phyloP scores from a whole-genome alignment of 2,113 vertebrate species.

The Hemiprocne comata region DNA sequence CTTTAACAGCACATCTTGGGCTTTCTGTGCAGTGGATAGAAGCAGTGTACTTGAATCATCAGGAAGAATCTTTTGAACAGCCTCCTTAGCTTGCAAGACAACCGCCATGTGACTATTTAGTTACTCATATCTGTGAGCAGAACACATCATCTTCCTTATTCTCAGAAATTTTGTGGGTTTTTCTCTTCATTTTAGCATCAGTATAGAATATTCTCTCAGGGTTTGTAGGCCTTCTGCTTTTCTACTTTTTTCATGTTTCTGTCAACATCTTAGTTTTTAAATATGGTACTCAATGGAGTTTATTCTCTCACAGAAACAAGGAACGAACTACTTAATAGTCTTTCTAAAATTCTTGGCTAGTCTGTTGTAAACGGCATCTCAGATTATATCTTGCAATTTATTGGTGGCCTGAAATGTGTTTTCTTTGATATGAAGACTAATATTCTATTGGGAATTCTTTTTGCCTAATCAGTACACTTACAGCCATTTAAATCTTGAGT shows the following conservation, averaged over 20 bases:
- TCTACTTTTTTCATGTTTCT: background rate
- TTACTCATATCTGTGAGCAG: slow-evolving; percentile 15
- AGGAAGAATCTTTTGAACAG: background rate
- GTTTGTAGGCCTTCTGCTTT: background rate
- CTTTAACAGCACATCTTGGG: background rate
- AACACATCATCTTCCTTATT: background rate
- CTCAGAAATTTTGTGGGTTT: background rate
- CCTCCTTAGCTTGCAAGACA: slow-evolving; percentile 3
- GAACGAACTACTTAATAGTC: background rate
- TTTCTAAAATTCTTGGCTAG: background rate
- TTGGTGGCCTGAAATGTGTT: background rate
- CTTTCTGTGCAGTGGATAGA: background rate
- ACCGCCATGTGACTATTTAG: background rate
- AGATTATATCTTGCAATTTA: background rate
- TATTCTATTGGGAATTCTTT: background rate
- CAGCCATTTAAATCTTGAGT: background rate
- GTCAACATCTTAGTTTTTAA: background rate
- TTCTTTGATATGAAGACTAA: background rate
- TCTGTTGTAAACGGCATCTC: background rate
- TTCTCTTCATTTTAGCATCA: background rate
- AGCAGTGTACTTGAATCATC: background rate
- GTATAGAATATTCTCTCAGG: background rate
- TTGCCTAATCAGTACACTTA: background rate
- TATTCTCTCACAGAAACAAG: background rate
- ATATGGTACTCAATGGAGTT: background rate